Evolutionary conservation across 2,888 invertebrate genomes (phyloP).

Genomic region (Nezara viridula): DNA sequence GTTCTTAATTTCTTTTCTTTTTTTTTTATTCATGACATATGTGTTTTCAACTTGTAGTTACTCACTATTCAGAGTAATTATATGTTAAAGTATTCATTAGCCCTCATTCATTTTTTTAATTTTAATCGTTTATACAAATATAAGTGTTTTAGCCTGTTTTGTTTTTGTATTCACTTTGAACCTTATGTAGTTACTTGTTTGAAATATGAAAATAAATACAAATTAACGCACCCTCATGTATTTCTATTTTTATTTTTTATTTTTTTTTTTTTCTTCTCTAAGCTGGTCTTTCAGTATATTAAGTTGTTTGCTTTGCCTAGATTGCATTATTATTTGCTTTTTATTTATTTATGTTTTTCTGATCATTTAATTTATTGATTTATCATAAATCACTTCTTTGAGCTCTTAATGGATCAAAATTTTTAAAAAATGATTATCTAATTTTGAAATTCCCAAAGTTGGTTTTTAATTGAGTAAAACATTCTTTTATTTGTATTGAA

Average conservation of each 20-base stretch:
- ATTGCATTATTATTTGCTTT: constrained; percentile 31
- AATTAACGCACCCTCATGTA: constrained; percentile 64
- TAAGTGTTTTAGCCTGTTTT: constrained; percentile 45
- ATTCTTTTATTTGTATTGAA: background rate
- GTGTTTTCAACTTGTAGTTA: background rate
- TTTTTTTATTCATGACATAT: background rate
- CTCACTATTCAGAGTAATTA: background rate
- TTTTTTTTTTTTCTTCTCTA: constrained; percentile 51
- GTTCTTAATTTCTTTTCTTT: background rate
- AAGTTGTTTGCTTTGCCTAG: constrained; percentile 31
- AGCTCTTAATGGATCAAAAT: background rate
- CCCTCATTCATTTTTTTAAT: constrained; percentile 14
- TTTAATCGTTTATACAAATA: constrained; percentile 13
- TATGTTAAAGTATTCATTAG: constrained; percentile 19
- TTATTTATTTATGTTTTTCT: constrained; percentile 29
- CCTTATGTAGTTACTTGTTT: constrained; percentile 45
- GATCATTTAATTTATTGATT: background rate
- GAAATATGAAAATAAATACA: constrained; percentile 54
- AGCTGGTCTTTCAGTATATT: constrained; percentile 45
- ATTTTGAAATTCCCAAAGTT: background rate
- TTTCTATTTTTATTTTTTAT: constrained; percentile 39
- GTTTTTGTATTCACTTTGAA: constrained; percentile 44
- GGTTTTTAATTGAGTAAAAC: background rate
- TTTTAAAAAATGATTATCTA: background rate
- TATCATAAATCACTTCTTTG: background rate